A percentile compares a stretch with the other conserved stretches of the same genome.
phyloP scores from a whole-genome alignment of 1,140 invertebrate genomes.

The Eciton burchellii region DNA sequence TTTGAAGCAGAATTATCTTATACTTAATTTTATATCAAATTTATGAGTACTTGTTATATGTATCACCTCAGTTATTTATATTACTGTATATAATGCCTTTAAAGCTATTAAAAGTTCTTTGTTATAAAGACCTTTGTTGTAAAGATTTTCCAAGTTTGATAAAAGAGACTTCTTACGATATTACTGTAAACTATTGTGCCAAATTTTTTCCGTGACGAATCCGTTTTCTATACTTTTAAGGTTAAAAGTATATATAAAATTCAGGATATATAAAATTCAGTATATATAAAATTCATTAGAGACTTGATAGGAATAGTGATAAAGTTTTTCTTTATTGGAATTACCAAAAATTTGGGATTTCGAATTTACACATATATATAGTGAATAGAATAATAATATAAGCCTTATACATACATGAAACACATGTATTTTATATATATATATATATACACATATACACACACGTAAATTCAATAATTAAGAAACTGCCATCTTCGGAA shows the following conservation, averaged over 20 bases:
- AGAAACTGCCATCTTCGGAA: conserved; percentile 55
- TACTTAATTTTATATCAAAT: no score
- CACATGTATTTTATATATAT: not conserved
- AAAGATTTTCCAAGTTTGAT: no score
- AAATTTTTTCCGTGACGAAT: no score
- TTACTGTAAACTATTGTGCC: no score
- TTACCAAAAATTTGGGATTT: not conserved
- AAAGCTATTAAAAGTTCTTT: not conserved
- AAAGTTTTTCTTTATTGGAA: not conserved
- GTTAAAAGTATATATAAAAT: not conserved
- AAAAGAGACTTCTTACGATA: no score
- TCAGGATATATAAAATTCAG: not conserved
- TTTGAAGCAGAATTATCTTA: no score
- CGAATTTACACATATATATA: not conserved
- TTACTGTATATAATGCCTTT: not conserved
- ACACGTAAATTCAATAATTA: conserved; percentile 67
- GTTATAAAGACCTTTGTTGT: no score
- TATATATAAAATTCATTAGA: not conserved
- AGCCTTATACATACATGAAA: conserved; percentile 10
- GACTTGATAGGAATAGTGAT: not conserved
- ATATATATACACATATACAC: conserved; percentile 10
- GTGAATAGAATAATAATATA: not conserved
- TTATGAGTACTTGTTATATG: no score
- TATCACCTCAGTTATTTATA: no score
- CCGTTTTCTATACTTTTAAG: no score